phyloP scores from a whole-genome alignment of 30 jellyfish, hydroid and myxozoan genomes.

The Aurelia coerulea region DNA sequence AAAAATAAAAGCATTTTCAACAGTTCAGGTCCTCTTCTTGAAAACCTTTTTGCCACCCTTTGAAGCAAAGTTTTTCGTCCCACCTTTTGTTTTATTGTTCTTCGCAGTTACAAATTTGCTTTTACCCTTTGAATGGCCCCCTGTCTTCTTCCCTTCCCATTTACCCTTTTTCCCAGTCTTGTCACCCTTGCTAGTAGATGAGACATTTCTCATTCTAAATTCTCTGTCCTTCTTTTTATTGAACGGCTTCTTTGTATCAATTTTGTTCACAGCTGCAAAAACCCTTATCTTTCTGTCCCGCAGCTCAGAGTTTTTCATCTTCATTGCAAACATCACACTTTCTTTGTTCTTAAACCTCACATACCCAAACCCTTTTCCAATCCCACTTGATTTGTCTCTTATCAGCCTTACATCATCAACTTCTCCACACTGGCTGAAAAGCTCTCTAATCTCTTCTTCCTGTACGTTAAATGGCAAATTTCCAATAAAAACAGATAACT shows the following conservation, averaged over 20 bases:
- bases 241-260: conserved; percentile 19
- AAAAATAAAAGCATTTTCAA: too few relatives aligned
- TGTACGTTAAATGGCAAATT: conserved; percentile 84
- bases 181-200: neutral
- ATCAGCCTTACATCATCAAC: conserved; percentile 82
- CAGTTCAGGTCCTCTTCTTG: neutral
- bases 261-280: conserved; percentile 28
- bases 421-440: conserved; percentile 80
- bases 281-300: conserved; percentile 47
- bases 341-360: conserved; percentile 45
- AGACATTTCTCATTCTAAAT: conserved; percentile 38
- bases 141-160: too few relatives aligned
- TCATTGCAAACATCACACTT: conserved; percentile 55
- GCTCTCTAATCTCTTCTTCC: conserved; percentile 86
- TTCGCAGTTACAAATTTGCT: neutral
- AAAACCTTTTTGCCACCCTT: neutral
- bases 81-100: neutral
- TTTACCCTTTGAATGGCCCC: neutral
- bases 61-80: neutral
- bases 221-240: conserved; percentile 51
- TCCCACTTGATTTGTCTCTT: conserved; percentile 77
- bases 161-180: too few relatives aligned
- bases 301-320: conserved; percentile 51
- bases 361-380: conserved; percentile 96
- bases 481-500: conserved; percentile 78